Evolutionary conservation across 2,888 invertebrate genomes (phyloP).

Genomic region (Liposcelis brunnea): DNA sequence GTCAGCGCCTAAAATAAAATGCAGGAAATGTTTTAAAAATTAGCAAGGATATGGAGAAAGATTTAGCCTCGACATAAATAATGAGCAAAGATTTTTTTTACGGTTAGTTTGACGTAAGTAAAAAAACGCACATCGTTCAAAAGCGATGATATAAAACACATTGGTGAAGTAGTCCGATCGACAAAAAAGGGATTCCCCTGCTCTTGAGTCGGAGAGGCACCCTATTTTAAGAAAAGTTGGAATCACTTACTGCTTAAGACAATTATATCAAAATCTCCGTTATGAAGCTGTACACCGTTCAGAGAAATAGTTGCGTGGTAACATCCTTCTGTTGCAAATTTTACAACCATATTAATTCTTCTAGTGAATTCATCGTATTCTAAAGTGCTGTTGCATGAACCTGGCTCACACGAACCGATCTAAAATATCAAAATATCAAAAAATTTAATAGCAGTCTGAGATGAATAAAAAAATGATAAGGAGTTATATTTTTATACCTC

Average conservation of each 20-base stretch:
- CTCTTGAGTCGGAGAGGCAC: no score
- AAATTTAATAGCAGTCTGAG: conserved; percentile 6
- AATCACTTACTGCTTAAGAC: conserved; percentile 60
- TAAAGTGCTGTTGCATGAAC: conserved; percentile 29
- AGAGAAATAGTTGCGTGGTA: conserved; percentile 66
- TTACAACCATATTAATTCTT: conserved; percentile 56
- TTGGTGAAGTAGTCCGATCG: no score
- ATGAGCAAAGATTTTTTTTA: neutral
- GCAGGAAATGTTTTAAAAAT: conserved; percentile 11
- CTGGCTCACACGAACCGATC: conserved; percentile 36
- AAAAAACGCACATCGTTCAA: no score
- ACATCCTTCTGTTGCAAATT: conserved; percentile 64
- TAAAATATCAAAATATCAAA: conserved; percentile 23
- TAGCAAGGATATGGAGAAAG: neutral
- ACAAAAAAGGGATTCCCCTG: no score
- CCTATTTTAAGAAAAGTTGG: no score
- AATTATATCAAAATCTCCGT: conserved; percentile 83
- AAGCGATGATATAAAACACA: no score
- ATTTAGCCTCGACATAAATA: no score
- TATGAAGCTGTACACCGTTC: conserved; percentile 55
- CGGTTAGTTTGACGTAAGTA: neutral
- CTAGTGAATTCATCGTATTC: conserved; percentile 64
- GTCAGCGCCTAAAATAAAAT: conserved; percentile 42
- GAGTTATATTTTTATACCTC: no score
- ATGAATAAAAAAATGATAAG: no score